These are phyloP conservation scores for Micrasema minimum DNA, from an alignment of 1,140 invertebrate genomes.

Conservation along the genomic window DNA sequence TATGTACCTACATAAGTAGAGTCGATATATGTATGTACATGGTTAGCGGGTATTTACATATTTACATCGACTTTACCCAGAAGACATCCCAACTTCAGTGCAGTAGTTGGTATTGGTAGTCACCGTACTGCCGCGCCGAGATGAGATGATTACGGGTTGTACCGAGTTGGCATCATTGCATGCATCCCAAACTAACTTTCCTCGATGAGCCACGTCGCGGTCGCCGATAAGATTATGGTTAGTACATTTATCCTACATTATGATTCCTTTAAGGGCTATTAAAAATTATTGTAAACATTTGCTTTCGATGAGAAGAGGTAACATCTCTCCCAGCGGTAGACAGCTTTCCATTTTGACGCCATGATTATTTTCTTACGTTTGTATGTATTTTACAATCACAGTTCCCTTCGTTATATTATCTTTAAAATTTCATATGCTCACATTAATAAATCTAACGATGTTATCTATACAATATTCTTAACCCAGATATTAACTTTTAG, in stretches of 20 bases:
- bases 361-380: constrained; percentile 29
- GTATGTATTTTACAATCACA: constrained; percentile 53
- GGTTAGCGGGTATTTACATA: constrained; percentile 4
- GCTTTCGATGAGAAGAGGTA: constrained; percentile 38
- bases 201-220: constrained; percentile 3
- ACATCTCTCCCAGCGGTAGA: constrained; percentile 14
- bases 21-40: constrained; percentile 13
- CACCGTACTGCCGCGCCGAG: too few relatives aligned
- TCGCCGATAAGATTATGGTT: constrained; percentile 25
- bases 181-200: too few relatives aligned
- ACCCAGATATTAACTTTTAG: constrained; percentile 51
- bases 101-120: too few relatives aligned
- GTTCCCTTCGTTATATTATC: constrained; percentile 46
- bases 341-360: constrained; percentile 44
- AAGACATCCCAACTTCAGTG: constrained; percentile 15
- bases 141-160: too few relatives aligned
- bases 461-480: constrained; percentile 45
- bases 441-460: constrained; percentile 41
- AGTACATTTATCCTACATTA: constrained; percentile 46
- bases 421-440: constrained; percentile 32
- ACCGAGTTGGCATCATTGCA: too few relatives aligned
- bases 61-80: constrained; percentile 16
- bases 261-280: constrained; percentile 50
- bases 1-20: constrained; percentile 14
- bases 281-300: constrained; percentile 52